Conservation (phyloP, 2,888 invertebrate species). For the Chaetogeoica ovagalla region DNA sequence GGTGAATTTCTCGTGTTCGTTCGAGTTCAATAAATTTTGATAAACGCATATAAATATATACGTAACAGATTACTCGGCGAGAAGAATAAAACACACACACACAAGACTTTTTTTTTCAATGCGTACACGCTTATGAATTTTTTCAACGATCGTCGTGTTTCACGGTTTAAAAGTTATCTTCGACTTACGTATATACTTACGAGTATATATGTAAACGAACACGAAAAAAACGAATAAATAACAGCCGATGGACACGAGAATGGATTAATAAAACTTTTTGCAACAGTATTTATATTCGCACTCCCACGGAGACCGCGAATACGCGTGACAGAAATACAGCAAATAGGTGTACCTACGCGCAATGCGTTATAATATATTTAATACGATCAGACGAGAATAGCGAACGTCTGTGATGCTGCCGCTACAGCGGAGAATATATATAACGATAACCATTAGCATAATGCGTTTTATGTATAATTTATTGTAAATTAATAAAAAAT, state of each 20-base stretch:
- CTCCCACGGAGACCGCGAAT: background rate
- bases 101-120: constrained; percentile 2
- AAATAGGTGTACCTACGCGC: background rate
- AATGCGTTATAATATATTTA: background rate
- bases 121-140: background rate
- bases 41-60: constrained; percentile 34
- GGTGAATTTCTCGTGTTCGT: background rate
- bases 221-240: background rate
- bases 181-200: background rate
- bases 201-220: constrained; percentile 2
- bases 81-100: background rate
- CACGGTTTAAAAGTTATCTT: constrained; percentile 34
- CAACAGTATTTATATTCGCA: background rate
- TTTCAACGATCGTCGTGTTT: constrained; percentile 36
- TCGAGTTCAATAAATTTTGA: constrained; percentile 20
- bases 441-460: background rate
- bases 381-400: background rate
- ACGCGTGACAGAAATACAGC: background rate
- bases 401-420: background rate
- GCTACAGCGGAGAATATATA: no score
- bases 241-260: constrained; percentile 9
- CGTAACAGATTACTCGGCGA: background rate
- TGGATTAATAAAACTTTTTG: constrained; percentile 20
- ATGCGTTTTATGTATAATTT: constrained; percentile 7
- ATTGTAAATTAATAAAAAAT: background rate